Percentiles rank a stretch among this genome's conserved stretches.
phyloP scores from a whole-genome alignment of 2,888 invertebrate species.

The Pyrocoelia pectoralis region DNA sequence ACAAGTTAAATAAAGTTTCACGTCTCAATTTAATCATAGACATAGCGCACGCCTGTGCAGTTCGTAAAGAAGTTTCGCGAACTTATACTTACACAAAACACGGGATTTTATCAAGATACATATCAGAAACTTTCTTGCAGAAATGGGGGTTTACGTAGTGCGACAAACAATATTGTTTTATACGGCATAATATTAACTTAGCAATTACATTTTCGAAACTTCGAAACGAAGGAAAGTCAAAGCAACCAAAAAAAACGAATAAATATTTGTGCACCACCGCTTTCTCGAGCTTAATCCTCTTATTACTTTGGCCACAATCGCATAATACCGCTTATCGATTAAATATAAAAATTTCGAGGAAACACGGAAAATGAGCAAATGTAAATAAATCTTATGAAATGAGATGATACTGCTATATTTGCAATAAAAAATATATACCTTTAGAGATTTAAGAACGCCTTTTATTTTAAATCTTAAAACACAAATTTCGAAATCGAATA shows the following conservation, averaged over 20 bases:
- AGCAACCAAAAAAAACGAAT: conserved; percentile 2
- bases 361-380: neutral
- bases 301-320: conserved; percentile 6
- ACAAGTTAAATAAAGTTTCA: neutral
- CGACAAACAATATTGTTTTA: conserved; percentile 7
- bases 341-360: neutral
- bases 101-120: conserved; percentile 9
- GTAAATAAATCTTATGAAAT: neutral
- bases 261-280: neutral
- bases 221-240: neutral
- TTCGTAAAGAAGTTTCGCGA: neutral
- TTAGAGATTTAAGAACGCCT: neutral
- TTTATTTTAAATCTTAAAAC: no score
- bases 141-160: conserved; percentile 8
- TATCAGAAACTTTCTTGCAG: conserved; percentile 6
- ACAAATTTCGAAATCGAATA: no score
- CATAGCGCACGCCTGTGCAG: neutral
- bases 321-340: neutral
- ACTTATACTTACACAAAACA: conserved; percentile 6
- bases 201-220: conserved; percentile 3
- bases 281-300: conserved; percentile 7
- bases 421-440: neutral
- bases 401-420: neutral
- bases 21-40: neutral
- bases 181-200: conserved; percentile 5